These are phyloP conservation scores for Takifugu bimaculatus DNA, from an alignment of 2,113 vertebrate genomes.

Conservation along the genomic window DNA sequence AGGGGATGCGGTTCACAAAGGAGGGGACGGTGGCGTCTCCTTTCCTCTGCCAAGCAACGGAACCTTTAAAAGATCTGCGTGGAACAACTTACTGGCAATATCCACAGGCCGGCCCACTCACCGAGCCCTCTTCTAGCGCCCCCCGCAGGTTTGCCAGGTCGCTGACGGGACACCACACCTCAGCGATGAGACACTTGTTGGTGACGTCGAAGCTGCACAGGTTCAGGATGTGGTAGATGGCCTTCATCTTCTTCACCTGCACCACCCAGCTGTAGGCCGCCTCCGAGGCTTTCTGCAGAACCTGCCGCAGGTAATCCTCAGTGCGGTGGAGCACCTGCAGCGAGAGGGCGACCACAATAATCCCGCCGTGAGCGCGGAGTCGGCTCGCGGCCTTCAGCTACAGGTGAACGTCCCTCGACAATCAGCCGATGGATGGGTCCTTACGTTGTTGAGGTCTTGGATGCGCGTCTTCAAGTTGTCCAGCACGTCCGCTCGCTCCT, in stretches of 20 bases:
- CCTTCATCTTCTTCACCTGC: conserved; percentile 98
- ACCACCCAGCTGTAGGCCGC: conserved; percentile 84
- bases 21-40: conserved; percentile 88
- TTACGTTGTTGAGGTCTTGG: conserved; percentile 88
- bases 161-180: conserved; percentile 93
- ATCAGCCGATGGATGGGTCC: conserved; percentile 1
- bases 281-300: conserved; percentile 88
- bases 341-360: background rate
- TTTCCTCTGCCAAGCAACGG: conserved; percentile 77
- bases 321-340: conserved; percentile 90
- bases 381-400: too few species aligned
- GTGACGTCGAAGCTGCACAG: conserved; percentile 98
- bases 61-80: background rate
- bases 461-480: conserved; percentile 87
- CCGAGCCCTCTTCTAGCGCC: conserved; percentile 90
- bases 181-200: conserved; percentile 96
- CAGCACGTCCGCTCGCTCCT: conserved; percentile 83
- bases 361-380: background rate
- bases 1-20: conserved; percentile 93
- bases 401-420: too few species aligned
- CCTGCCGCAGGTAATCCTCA: conserved; percentile 91
- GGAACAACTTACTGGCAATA: background rate
- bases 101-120: conserved; percentile 66
- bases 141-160: conserved; percentile 82
- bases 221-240: conserved; percentile 95